Evolutionary conservation across 1,140 invertebrate genomes (phyloP).

Genomic region (Bombyx mandarina): DNA sequence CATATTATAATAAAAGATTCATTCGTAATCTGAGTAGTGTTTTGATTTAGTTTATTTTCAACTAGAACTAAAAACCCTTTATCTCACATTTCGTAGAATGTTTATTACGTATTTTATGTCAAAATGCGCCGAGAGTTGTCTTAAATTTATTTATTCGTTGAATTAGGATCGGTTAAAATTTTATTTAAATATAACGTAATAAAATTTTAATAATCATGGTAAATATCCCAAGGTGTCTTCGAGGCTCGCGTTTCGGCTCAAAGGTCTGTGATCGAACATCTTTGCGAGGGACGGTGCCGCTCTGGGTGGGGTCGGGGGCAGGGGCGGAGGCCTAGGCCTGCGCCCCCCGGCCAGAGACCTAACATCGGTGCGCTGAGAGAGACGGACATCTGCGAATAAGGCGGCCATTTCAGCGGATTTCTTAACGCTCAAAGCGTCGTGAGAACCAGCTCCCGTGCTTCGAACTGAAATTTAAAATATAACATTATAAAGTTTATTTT

Average conservation of each 20-base stretch:
- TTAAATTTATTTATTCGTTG: too few species aligned
- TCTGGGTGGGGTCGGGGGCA: constrained; percentile 12
- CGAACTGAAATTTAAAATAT: constrained; percentile 48
- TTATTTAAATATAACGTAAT: neutral
- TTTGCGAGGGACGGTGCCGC: constrained; percentile 27
- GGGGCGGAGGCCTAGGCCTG: constrained; percentile 12
- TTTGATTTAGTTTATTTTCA: too few species aligned
- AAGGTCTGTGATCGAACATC: constrained; percentile 46
- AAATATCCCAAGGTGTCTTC: constrained; percentile 65
- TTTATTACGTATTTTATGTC: too few species aligned
- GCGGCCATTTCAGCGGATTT: constrained; percentile 91
- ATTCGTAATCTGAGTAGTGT: too few species aligned
- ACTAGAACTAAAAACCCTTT: too few species aligned
- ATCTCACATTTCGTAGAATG: too few species aligned
- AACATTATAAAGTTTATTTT: neutral
- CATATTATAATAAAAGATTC: too few species aligned
- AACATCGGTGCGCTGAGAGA: constrained; percentile 70
- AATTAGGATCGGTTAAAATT: neutral
- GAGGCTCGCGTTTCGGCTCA: constrained; percentile 51
- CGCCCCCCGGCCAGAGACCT: constrained; percentile 41
- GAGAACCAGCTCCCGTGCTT: constrained; percentile 74
- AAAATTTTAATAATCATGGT: constrained; percentile 20
- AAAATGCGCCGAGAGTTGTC: too few species aligned
- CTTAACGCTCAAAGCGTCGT: constrained; percentile 86
- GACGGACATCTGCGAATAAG: constrained; percentile 81